These are phyloP conservation scores for Phengaris arion DNA, from an alignment of 2,888 invertebrate genomes.

Conservation along the genomic window DNA sequence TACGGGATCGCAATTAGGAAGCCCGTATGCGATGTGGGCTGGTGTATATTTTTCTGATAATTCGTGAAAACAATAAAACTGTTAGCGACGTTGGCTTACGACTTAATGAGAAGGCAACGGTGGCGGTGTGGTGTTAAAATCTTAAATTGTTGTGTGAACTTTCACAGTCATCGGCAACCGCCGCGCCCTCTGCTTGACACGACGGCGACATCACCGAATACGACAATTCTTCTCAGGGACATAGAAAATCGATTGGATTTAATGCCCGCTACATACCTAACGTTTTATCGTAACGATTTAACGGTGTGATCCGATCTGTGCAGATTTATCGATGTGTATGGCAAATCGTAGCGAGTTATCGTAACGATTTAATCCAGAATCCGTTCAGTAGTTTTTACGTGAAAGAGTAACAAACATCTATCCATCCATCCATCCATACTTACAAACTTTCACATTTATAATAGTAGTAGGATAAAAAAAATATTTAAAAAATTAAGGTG, in stretches of 20 bases:
- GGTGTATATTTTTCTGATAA: constrained; percentile 48
- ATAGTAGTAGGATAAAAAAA: too few relatives aligned
- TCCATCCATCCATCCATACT: too few relatives aligned
- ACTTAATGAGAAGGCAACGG: constrained; percentile 64
- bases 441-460: too few relatives aligned
- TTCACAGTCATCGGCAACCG: constrained; percentile 70
- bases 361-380: too few relatives aligned
- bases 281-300: too few relatives aligned
- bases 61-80: constrained; percentile 62
- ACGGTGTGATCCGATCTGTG: too few relatives aligned
- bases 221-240: constrained; percentile 33
- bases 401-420: too few relatives aligned
- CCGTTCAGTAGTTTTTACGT: too few relatives aligned
- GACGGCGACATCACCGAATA: constrained; percentile 47
- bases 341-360: too few relatives aligned
- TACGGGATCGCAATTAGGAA: constrained; percentile 22
- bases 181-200: constrained; percentile 53
- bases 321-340: too few relatives aligned
- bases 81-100: constrained; percentile 58
- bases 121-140: constrained; percentile 73
- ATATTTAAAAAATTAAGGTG: too few relatives aligned
- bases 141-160: constrained; percentile 77
- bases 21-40: neutral
- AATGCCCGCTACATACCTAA: neutral
- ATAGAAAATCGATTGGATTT: neutral